Evolutionary conservation across 2,113 vertebrate species (phyloP).

Genomic region (Ictidomys tridecemlineatus): DNA sequence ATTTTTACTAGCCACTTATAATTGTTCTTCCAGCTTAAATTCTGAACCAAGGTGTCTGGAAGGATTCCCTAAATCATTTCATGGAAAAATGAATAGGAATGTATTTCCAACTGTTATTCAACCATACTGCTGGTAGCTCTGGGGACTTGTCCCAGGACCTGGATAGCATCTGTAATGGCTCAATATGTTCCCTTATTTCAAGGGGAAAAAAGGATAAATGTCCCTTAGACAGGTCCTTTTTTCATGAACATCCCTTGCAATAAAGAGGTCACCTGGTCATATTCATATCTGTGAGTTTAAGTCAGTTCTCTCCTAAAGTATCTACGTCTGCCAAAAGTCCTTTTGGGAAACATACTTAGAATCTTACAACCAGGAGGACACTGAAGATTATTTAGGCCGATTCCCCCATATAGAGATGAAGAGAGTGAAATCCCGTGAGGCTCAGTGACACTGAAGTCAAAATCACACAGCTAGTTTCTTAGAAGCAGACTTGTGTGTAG

Average conservation of each 20-base stretch:
- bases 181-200: not conserved
- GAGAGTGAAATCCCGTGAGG: not conserved
- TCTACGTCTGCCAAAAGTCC: not conserved
- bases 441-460: not conserved
- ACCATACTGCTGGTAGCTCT: not conserved
- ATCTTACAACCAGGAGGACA: not conserved
- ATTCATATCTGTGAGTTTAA: not conserved
- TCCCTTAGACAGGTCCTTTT: not conserved
- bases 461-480: not conserved
- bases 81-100: not conserved
- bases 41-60: not conserved
- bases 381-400: not conserved
- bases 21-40: constrained; percentile 25
- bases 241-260: not conserved
- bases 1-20: constrained; percentile 27
- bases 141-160: not conserved
- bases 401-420: not conserved
- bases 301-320: not conserved
- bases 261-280: constrained; percentile 6
- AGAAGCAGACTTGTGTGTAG: not conserved
- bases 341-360: not conserved
- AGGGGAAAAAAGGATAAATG: not conserved
- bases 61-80: not conserved
- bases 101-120: not conserved
- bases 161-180: not conserved